phyloP scores from a whole-genome alignment of 1,140 invertebrate genomes.

The Drosophila mayri region DNA sequence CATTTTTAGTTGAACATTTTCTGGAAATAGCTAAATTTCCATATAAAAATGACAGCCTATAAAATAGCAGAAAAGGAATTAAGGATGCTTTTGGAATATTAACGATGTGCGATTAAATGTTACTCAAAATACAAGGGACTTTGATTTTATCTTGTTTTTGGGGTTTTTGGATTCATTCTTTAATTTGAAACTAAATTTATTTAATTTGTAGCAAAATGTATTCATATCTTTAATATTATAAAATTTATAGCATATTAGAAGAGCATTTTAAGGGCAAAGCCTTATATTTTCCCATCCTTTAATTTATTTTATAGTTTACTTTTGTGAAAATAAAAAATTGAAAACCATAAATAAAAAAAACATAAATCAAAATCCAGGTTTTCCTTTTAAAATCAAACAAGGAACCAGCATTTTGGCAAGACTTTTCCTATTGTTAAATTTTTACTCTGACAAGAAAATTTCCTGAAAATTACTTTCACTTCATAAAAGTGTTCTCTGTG shows the following conservation, averaged over 20 bases:
- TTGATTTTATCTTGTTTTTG: background rate
- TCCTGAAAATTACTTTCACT: slow-evolving; percentile 1
- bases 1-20: slow-evolving; percentile 1
- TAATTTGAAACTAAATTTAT: background rate
- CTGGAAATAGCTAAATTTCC: background rate
- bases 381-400: background rate
- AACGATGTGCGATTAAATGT: background rate
- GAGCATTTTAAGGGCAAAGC: background rate
- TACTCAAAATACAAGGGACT: background rate
- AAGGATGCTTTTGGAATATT: background rate
- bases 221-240: too few relatives aligned
- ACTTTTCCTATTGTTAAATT: too few relatives aligned
- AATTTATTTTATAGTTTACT: too few relatives aligned
- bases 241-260: background rate
- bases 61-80: slow-evolving; percentile 1
- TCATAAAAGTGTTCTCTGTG: background rate
- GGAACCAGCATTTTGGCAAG: background rate
- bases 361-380: background rate
- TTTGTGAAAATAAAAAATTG: too few relatives aligned
- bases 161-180: background rate
- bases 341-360: background rate
- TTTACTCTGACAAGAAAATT: background rate
- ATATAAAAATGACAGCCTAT: slow-evolving; percentile 9
- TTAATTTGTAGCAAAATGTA: background rate
- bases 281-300: background rate